These are phyloP conservation scores for Homalodisca vitripennis DNA, from an alignment of 1,140 invertebrate genomes.

Conservation along the genomic window DNA sequence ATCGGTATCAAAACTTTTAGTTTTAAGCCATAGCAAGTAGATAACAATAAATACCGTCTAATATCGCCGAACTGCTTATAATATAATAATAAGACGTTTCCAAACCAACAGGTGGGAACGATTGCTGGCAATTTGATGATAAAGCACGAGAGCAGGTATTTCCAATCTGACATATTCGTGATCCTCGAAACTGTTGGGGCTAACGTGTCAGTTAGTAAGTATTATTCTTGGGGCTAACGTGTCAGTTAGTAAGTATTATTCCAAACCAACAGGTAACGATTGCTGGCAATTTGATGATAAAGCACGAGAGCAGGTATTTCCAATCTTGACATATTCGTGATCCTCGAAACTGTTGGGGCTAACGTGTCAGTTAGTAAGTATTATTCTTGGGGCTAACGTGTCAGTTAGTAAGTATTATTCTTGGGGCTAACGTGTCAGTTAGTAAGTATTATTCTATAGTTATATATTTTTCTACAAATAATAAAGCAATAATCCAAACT, in stretches of 20 bases:
- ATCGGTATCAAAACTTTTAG: too few species aligned
- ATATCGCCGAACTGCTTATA: too few species aligned
- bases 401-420: too few species aligned
- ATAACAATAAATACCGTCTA: too few species aligned
- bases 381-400: too few species aligned
- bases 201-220: constrained; percentile 35
- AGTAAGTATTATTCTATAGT: too few species aligned
- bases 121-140: constrained; percentile 78
- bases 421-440: constrained; percentile 35
- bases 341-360: constrained; percentile 56
- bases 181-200: constrained; percentile 57
- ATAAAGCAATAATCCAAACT: too few species aligned
- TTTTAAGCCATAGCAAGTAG: too few species aligned
- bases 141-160: constrained; percentile 67
- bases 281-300: constrained; percentile 78
- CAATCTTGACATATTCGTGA: constrained; percentile 74
- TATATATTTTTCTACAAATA: too few species aligned
- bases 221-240: too few species aligned
- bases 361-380: constrained; percentile 35
- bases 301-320: constrained; percentile 66
- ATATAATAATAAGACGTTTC: too few species aligned
- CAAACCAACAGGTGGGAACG: constrained; percentile 58
- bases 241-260: too few species aligned
- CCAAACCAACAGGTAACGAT: constrained; percentile 57
- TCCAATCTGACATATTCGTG: constrained; percentile 76